These are phyloP conservation scores for Pachliopta kotzebuea DNA, from an alignment of 2,888 invertebrate genomes.

Conservation along the genomic window DNA sequence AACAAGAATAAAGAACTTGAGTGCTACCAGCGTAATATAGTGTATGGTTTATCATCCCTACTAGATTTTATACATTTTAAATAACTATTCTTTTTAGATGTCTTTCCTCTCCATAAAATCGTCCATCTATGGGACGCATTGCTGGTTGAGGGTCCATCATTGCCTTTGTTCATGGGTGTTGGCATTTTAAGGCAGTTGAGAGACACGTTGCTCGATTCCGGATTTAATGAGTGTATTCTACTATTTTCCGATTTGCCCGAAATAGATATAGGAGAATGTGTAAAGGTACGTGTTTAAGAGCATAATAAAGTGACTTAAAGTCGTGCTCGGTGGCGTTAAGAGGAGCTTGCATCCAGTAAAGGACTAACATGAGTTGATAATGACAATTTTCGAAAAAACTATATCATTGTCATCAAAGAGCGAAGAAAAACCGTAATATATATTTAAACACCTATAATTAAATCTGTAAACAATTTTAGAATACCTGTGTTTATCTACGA, in stretches of 20 bases:
- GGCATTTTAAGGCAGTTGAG: constrained; percentile 94
- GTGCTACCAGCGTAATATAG: background rate
- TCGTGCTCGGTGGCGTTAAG: too few species aligned
- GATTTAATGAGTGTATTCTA: constrained; percentile 99
- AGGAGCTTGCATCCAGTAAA: too few species aligned
- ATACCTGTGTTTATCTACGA: constrained; percentile 1
- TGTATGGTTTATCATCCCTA: background rate
- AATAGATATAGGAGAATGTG: constrained; percentile 96
- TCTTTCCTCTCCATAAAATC: constrained; percentile 98
- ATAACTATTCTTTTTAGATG: constrained; percentile 83
- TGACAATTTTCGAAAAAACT: too few species aligned
- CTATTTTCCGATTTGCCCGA: constrained; percentile 99
- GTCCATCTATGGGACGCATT: constrained; percentile 98
- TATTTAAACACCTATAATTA: background rate
- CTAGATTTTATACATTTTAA: background rate
- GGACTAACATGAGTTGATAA: too few species aligned
- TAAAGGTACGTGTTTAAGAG: constrained; percentile 73
- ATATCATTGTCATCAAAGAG: too few species aligned
- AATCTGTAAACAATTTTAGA: background rate
- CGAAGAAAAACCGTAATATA: too few species aligned
- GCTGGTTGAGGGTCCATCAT: constrained; percentile 94
- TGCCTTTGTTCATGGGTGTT: constrained; percentile 96
- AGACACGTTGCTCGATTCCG: constrained; percentile 90
- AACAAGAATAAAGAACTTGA: too few species aligned
- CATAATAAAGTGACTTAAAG: background rate